Evolutionary conservation across 2,113 vertebrate species (phyloP), one percentile per base, ranked within the genome.

Genomic region (Nestor notabilis): DNA sequence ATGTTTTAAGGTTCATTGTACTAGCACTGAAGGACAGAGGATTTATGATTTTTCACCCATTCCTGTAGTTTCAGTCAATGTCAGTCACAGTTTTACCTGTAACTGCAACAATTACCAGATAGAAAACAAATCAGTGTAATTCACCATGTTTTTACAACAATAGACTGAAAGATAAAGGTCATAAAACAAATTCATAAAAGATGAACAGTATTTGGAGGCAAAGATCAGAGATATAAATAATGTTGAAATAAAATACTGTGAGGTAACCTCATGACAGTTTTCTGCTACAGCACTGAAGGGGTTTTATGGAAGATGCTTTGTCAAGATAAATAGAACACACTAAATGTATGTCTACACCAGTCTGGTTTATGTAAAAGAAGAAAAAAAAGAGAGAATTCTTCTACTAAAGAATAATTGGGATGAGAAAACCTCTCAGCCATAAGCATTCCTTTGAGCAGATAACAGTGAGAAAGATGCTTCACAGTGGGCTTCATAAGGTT

Each of bases 71-170:
- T 70, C 56, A 46, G 4, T 35, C 70, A 55, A 44, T 23, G 35
- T 72, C 65, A 56, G 50, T 47, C 53, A 82, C 52, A 50, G 27
- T 80, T 91, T 85, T 89, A 77, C 60, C 27, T 68, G 58, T 82
- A 96, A n/a, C n/a, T n/a, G 93, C 28, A 24, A 91, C 15, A 76
- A 56, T 91, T 84, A 90, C 37, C 81, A 78, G 76, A 94, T 6
- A 93, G 53, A 83, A 87, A 96, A 58, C 68, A 76, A 97, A 87
- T 37, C 55, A 93, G 47, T 82, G 79, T 64, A 96, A 96, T 87
- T 66, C 23, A 66, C n/a, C 61, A 64, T 50, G 16, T 87, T 96
- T 97, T 93, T 95, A 89, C 90, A 89, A 89, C 90, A 89, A 46
- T 15, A 33, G 6, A 46, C 27, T 75, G 58, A 77, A 77, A 46